Conservation (phyloP, 1,140 invertebrate species). For the Pararge aegeria region DNA sequence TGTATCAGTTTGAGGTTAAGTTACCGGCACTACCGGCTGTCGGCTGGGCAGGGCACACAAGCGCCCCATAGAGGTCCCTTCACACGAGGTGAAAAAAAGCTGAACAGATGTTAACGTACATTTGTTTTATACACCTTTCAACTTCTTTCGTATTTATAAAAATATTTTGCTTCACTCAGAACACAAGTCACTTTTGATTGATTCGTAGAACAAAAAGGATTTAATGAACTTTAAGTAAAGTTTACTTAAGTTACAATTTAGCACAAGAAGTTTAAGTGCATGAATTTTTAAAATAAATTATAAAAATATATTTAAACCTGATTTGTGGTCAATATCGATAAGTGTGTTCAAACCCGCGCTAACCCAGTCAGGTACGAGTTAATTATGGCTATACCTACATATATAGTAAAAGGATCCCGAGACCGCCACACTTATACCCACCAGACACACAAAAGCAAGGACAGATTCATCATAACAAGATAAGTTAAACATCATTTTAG, state of each 20-base stretch:
- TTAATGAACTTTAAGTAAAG: neutral
- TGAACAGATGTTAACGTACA: conserved; percentile 34
- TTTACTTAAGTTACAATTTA: neutral
- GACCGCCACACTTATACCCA: conserved; percentile 70
- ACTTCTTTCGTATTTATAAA: conserved; percentile 13
- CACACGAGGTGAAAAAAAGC: conserved; percentile 54
- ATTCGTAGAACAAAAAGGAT: neutral
- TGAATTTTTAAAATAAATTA: no score
- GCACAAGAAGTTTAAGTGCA: neutral
- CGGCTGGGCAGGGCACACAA: conserved; percentile 58
- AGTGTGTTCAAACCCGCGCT: conserved; percentile 46
- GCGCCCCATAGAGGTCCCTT: conserved; percentile 45
- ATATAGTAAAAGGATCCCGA: conserved; percentile 72
- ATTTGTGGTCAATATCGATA: conserved; percentile 6
- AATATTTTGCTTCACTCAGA: conserved; percentile 15
- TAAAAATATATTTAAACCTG: neutral
- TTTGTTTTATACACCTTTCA: conserved; percentile 14
- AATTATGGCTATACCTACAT: conserved; percentile 69
- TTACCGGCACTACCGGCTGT: conserved; percentile 72
- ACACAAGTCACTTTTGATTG: conserved; percentile 3
- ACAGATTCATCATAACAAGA: conserved; percentile 36
- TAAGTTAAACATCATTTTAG: conserved; percentile 20
- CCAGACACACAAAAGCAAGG: conserved; percentile 69
- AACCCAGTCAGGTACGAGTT: conserved; percentile 73
- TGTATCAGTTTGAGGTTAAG: conserved; percentile 77